A percentile compares a stretch with the other conserved stretches of the same genome.
These are phyloP conservation scores for Galemys pyrenaicus DNA, from an alignment of 2,113 vertebrate genomes.

Conservation along the genomic window DNA sequence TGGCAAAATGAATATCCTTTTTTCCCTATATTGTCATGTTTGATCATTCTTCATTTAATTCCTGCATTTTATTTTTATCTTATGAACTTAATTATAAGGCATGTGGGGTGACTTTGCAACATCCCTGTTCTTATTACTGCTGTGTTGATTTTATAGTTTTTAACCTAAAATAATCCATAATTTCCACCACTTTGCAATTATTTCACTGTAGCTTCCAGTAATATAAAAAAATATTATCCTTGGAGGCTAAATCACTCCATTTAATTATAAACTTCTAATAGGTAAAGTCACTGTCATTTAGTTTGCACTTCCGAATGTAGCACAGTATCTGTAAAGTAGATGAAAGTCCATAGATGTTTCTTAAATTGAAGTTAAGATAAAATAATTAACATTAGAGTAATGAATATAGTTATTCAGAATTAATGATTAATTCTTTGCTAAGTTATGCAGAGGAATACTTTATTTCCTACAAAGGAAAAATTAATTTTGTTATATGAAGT, in stretches of 20 bases:
- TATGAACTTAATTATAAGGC: not conserved
- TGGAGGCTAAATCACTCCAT: not conserved
- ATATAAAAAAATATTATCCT: not conserved
- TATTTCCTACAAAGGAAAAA: not conserved
- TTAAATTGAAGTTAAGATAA: constrained; percentile 19
- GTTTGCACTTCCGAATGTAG: not conserved
- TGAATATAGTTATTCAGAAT: not conserved
- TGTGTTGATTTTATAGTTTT: not conserved
- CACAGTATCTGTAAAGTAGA: not conserved
- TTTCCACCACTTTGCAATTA: not conserved
- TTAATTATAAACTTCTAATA: not conserved
- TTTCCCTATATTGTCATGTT: not conserved
- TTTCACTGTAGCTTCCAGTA: not conserved
- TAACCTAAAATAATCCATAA: not conserved
- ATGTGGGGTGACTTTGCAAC: not conserved
- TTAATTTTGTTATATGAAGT: not conserved
- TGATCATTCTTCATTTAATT: not conserved
- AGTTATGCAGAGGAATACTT: not conserved
- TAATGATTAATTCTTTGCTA: not conserved
- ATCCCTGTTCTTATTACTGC: not conserved
- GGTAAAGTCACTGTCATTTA: not conserved
- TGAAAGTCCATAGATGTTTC: not conserved
- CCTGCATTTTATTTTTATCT: not conserved
- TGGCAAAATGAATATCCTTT: not conserved
- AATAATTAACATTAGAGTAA: not conserved